A percentile compares a stretch with the other conserved stretches of the same genome.
Conservation (phyloP, 2,113 vertebrate species). For the Tylochromis polylepis region DNA sequence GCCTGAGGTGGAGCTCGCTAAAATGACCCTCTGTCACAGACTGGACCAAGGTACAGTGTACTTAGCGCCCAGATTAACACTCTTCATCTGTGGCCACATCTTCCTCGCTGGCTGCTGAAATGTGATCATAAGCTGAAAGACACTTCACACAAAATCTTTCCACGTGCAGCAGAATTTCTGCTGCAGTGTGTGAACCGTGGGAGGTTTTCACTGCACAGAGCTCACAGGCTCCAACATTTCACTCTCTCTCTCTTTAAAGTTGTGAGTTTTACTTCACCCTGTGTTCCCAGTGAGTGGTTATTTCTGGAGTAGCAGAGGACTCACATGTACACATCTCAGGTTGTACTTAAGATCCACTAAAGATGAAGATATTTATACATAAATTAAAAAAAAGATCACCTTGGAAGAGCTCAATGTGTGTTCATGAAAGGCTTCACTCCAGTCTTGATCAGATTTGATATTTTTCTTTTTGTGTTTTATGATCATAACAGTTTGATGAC, state of each 20-base stretch:
- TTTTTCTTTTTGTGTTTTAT: neutral
- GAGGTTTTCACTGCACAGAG: neutral
- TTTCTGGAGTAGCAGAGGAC: neutral
- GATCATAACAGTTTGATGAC: neutral
- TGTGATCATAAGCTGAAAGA: conserved; percentile 30
- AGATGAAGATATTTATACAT: neutral
- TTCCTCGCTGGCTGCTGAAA: conserved; percentile 4
- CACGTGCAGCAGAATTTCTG: neutral
- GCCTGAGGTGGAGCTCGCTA: conserved; percentile 90
- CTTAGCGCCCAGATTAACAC: neutral
- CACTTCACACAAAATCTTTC: neutral
- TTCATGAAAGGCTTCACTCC: neutral
- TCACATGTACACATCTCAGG: neutral
- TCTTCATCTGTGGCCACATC: conserved; percentile 4
- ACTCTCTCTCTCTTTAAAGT: neutral
- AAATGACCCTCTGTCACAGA: conserved; percentile 87
- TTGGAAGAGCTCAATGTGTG: neutral
- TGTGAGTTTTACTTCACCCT: neutral
- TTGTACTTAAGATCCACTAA: conserved; percentile 1
- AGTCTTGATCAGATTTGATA: neutral
- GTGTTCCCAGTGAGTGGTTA: neutral
- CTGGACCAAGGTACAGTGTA: conserved; percentile 89
- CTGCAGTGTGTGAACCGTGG: neutral
- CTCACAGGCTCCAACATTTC: neutral
- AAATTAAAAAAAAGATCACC: neutral